Evolutionary conservation across 2,797 vertebrate genomes (phyloP), one percentile per base, ranked within the genome.

Genomic region (Trachurus trachurus): DNA sequence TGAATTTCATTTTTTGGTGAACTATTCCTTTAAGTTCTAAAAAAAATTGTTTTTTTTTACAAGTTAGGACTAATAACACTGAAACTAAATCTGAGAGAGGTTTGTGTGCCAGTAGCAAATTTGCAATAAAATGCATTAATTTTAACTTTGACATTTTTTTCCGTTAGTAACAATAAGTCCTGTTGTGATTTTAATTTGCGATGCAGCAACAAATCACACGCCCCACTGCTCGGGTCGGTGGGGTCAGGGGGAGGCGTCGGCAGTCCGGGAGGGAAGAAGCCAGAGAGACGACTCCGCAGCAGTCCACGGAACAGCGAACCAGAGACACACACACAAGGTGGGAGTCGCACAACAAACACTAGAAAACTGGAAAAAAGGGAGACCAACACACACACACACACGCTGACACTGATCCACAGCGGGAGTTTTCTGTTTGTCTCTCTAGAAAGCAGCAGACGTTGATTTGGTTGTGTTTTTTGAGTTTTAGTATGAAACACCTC

Each of bases 261-360:
- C 8, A 96, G 96, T 71, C 96, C 96, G 0, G 94, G 95, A 1
- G 86, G 95, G 31, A 99, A 99, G 93, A 99, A 98, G 81, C 90
- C 92, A 0, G 97, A 97, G 79, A 95, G 97, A 69, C 93, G 97
- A 85, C 96, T 97, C 0, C 95, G 97, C 45, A 98, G 98, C 95
- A 99, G 98, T 88, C 98, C 98, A 0, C 96, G 97, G 88, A 94
- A 96, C n/a, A 96, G 80, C 17, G 98, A 99, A 42, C 96, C 96
- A 40, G 98, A 99, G 71, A 88, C 91, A 58, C 93, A 93, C 73
- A 83, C 95, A 72, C 97, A 96, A 87, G 98, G 98, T 99, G 96
- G 92, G 70, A 76, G 70, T 74, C 75, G 34, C 53, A 52, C 45
- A 42, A 56, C 56, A 68, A 50, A 60, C n/a, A 69, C 71, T 1